These are phyloP conservation scores for Syrista parreyssii DNA, from an alignment of 2,888 invertebrate species.

Conservation along the genomic window DNA sequence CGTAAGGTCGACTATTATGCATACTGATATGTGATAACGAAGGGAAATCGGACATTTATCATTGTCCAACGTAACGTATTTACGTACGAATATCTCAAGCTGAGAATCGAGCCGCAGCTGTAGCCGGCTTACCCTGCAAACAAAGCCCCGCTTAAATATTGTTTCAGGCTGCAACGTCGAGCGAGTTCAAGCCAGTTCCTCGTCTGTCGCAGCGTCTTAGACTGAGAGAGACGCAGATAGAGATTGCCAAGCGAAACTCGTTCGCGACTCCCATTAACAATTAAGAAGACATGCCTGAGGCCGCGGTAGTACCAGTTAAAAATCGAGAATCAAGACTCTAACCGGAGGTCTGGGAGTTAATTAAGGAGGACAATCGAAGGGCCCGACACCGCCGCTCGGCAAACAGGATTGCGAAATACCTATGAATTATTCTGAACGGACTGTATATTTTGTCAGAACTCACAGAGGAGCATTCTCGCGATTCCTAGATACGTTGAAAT, in stretches of 20 bases:
- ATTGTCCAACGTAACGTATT: background rate
- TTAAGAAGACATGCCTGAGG: slow-evolving; percentile 39
- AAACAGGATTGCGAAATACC: background rate
- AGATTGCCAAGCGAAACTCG: slow-evolving; percentile 29
- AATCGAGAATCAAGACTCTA: slow-evolving; percentile 14
- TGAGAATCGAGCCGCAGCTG: background rate
- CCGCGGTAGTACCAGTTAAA: background rate
- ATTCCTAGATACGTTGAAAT: background rate
- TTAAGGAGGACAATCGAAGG: slow-evolving; percentile 42
- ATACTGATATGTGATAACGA: background rate
- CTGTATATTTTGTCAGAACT: background rate
- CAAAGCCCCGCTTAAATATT: slow-evolving; percentile 22
- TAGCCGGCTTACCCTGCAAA: slow-evolving; percentile 7
- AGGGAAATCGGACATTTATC: background rate
- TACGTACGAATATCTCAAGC: background rate
- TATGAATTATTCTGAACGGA: background rate
- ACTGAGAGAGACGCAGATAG: background rate
- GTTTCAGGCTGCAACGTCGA: slow-evolving; percentile 20
- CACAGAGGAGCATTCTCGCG: background rate
- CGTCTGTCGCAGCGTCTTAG: background rate
- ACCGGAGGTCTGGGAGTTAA: slow-evolving; percentile 32
- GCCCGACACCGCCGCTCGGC: background rate
- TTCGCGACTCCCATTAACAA: slow-evolving; percentile 47
- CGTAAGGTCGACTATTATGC: background rate
- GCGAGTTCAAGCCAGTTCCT: background rate